Evolutionary conservation across 2,888 invertebrate species (phyloP).

Genomic region (Ennomos erosarius): DNA sequence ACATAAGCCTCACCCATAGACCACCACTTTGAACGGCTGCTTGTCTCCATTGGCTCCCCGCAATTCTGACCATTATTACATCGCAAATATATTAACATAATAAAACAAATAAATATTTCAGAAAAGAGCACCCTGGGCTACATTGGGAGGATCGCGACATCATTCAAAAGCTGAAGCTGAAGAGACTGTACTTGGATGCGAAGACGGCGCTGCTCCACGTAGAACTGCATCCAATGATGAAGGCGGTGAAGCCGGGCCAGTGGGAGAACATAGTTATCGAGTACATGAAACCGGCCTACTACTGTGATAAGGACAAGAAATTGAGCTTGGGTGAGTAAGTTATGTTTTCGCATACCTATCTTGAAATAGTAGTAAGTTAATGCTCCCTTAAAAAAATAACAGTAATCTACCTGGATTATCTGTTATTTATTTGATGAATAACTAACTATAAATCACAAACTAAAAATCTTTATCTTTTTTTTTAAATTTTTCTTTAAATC

Average conservation of each 20-base stretch:
- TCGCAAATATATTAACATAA: constrained; percentile 20
- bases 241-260: constrained; percentile 54
- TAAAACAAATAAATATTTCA: constrained; percentile 15
- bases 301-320: constrained; percentile 54
- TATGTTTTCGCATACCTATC: too few relatives aligned
- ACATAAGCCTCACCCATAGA: too few relatives aligned
- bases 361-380: too few relatives aligned
- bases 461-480: too few relatives aligned
- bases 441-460: too few relatives aligned
- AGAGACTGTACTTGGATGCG: constrained; percentile 64
- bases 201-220: constrained; percentile 64
- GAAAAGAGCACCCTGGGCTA: constrained; percentile 16
- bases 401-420: too few relatives aligned
- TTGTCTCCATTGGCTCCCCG: too few relatives aligned
- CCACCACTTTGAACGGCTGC: too few relatives aligned
- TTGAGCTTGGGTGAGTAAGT: constrained; percentile 59
- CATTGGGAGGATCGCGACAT: constrained; percentile 9
- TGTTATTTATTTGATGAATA: too few relatives aligned
- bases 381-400: too few relatives aligned
- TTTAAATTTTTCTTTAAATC: too few relatives aligned
- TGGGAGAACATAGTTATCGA: constrained; percentile 61
- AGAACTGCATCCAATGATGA: constrained; percentile 57
- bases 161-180: constrained; percentile 50
- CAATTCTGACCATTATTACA: too few relatives aligned
- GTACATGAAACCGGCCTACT: constrained; percentile 64